These are phyloP conservation scores for Pristionchus exspectatus DNA, from an alignment of 2,888 invertebrate species.

Conservation along the genomic window DNA sequence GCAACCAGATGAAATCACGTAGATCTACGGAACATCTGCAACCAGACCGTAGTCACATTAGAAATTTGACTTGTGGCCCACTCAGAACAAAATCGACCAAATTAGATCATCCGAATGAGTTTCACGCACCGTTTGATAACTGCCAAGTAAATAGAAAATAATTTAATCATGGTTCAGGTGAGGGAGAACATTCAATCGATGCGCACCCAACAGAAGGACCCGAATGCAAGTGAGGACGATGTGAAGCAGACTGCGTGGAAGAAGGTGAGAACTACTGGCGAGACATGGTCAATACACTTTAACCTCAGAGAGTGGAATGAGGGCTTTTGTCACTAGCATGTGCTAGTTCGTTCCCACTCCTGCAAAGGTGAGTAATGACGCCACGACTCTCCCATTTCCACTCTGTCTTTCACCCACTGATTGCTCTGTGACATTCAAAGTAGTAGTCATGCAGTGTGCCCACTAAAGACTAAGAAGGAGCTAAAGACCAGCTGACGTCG, in stretches of 20 bases:
- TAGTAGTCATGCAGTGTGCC: background rate
- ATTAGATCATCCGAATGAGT: no score
- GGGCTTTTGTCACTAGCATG: background rate
- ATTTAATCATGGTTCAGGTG: background rate
- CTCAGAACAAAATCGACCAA: no score
- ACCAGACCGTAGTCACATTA: no score
- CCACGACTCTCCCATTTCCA: background rate
- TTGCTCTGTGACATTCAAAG: background rate
- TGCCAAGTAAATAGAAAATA: no score
- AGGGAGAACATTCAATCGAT: constrained; percentile 35
- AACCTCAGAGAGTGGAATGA: no score
- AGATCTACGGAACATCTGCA: no score
- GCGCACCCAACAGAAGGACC: constrained; percentile 19
- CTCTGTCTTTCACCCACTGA: background rate
- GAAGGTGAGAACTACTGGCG: background rate
- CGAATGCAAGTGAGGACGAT: constrained; percentile 1
- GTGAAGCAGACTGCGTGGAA: constrained; percentile 25
- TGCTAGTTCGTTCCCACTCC: background rate
- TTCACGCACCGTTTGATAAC: no score
- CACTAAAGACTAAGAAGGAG: background rate
- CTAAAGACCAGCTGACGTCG: background rate
- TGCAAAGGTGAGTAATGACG: background rate
- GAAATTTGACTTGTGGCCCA: no score
- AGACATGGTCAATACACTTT: no score
- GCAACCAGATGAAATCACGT: no score